Evolutionary conservation across 2,888 invertebrate genomes (phyloP).

Genomic region (Apotomis turbidana): DNA sequence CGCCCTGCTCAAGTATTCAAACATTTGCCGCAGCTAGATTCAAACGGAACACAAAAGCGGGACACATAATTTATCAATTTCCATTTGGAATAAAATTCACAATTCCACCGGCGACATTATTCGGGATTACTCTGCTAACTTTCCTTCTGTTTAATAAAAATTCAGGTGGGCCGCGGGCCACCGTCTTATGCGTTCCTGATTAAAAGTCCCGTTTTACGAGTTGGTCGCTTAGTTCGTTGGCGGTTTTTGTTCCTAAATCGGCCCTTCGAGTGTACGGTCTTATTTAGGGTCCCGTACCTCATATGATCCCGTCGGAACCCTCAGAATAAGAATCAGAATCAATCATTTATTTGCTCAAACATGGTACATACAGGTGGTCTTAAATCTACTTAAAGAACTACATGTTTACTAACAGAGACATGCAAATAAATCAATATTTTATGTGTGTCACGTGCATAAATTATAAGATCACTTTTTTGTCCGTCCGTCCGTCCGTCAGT

Average conservation of each 20-base stretch:
- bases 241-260: slow-evolving; percentile 27
- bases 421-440: too few relatives aligned
- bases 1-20: slow-evolving; percentile 28
- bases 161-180: slow-evolving; percentile 41
- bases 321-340: too few relatives aligned
- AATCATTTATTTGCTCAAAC: too few relatives aligned
- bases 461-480: too few relatives aligned
- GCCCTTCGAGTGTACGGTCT: slow-evolving; percentile 10
- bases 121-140: slow-evolving; percentile 38
- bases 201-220: slow-evolving; percentile 43
- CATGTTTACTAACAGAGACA: too few relatives aligned
- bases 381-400: too few relatives aligned
- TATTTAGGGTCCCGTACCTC: neutral
- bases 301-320: too few relatives aligned
- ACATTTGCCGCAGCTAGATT: slow-evolving; percentile 34
- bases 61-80: slow-evolving; percentile 42
- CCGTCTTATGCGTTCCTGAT: slow-evolving; percentile 42
- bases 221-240: slow-evolving; percentile 14
- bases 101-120: slow-evolving; percentile 37
- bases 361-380: too few relatives aligned
- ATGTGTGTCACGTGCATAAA: too few relatives aligned
- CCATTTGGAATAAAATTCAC: slow-evolving; percentile 37
- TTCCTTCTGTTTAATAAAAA: slow-evolving; percentile 43
- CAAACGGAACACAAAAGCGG: slow-evolving; percentile 29
- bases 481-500: too few relatives aligned